Evolutionary conservation across 1,140 invertebrate species (phyloP), one percentile per base, ranked within the genome.

Genomic region (Pogonomyrmex californicus): DNA sequence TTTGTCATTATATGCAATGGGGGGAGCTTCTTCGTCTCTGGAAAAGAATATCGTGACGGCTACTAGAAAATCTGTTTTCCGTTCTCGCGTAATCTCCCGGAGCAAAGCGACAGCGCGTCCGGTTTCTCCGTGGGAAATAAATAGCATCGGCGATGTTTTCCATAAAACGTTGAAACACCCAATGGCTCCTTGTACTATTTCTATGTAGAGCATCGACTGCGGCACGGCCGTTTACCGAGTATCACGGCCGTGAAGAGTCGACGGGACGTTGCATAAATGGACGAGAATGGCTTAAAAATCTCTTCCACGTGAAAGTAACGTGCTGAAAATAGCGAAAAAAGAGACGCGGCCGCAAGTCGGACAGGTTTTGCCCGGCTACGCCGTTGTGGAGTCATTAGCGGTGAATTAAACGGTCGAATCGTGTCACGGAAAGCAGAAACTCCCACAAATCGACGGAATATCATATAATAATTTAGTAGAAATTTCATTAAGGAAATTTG

Each of bases 231-330:
- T 88, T 83, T 87, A 68, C 62, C 6, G 36, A 54, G 12, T 41
- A 47, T 65, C 54, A 79, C 56, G 36, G 87, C 75, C 47, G 38
- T 73, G 75, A 81, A 60, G 58, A 75, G 33, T 75, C 70, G 47
- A 56, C 54, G 77, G 62, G 38, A n/a, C 78, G 77, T 88, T 88
- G 77, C 86, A 83, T 77, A 87, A 87, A 83, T 51, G 79, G 41
- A 73, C 56, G 65, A 51, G 33, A 30, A 75, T 54, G 17, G 23
- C 12, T 85, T 71, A 75, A 85, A 88, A 87, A 51, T 73, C 75
- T 51, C 56, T 33, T 71, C 83, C 47, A 60, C 38, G 65, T 62
- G 87, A 62, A 86, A 88, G 71, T 88, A 89, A 89, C 44, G 41
- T n/a, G 81, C 47, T 41, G 36, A 56, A 66, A 85, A 87, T 73